Percentiles rank a stretch among this genome's conserved stretches.
phyloP scores from a whole-genome alignment of 2,797 vertebrate genomes.

The Selene dorsalis region DNA sequence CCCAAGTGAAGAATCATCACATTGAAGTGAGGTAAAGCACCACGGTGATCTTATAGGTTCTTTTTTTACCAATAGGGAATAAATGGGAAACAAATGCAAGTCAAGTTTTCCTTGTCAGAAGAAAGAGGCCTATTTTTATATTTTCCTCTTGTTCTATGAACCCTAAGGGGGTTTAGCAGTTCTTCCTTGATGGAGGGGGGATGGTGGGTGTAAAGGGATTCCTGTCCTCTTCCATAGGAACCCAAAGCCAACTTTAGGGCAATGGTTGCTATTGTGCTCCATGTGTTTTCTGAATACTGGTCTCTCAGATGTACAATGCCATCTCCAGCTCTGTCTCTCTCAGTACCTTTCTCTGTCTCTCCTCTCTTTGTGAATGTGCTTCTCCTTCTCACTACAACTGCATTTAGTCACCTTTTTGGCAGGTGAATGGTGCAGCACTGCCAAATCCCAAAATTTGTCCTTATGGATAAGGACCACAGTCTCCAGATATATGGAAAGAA shows the following conservation, averaged over 20 bases:
- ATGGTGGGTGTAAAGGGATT: conserved; percentile 61
- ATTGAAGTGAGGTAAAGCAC: not conserved
- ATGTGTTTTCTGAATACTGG: conserved; percentile 35
- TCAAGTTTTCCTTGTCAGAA: conserved; percentile 71
- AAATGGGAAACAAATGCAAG: conserved; percentile 11
- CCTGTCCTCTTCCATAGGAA: conserved; percentile 47
- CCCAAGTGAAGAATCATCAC: no score
- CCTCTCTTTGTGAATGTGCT: not conserved
- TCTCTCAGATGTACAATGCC: not conserved
- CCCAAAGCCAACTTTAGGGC: conserved; percentile 29
- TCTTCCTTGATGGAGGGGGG: conserved; percentile 61
- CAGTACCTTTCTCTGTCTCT: not conserved
- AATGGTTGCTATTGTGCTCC: conserved; percentile 5
- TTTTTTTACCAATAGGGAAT: not conserved
- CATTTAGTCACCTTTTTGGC: conserved; percentile 27
- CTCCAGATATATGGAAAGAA: conserved; percentile 26
- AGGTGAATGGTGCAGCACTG: conserved; percentile 17
- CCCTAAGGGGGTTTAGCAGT: conserved; percentile 53
- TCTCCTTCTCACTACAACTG: not conserved
- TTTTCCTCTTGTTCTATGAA: conserved; percentile 56
- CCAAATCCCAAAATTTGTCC: not conserved
- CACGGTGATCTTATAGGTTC: not conserved
- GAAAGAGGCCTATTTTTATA: conserved; percentile 68
- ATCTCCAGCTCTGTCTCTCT: not conserved
- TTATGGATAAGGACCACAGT: conserved; percentile 21